Base-by-base conservation (phyloP, 2,797 vertebrate genomes). In the Periparus ater region DNA sequence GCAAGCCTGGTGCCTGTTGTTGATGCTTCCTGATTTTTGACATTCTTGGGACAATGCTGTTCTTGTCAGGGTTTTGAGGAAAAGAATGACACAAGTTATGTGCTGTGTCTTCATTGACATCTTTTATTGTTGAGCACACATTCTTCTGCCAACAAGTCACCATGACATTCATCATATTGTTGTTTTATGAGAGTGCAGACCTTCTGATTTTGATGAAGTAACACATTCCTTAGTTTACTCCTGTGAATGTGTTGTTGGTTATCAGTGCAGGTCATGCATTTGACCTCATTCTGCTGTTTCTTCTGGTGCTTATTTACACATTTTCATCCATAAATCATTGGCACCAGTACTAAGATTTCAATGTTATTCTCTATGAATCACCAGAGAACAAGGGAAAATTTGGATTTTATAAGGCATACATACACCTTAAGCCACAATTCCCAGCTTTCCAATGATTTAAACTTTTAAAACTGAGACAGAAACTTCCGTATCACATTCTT, bases 281-380 rank as follows among this genome's bases (percentile, higher is more conserved):
- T 60, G 47, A 57, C 17, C 26, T 78, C 32, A n/a, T 89, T 83
- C 40, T 83, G 19, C 2, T 62, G 9, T 83, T 92, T 73, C 51
- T 74, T 89, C 62, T 86, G 10, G 7, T 3, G 3, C 40, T 71
- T 71, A 21, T 30, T 25, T 71, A 34, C 13, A 34, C 4, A 25
- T 77, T 91, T 77, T 44, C 13, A 36, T 73, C 72, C 16, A 23
- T 40, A 8, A 1, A 1, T 36, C 19, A 23, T 79, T 79, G 15
- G 10, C 5, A 66, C 3, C 13, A 48, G 15, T 57, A 57, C 51
- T 38, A 45, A 67, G 3, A 60, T 81, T 92, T 81, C 26, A 40
- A 0, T 1, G 1, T 61, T 53, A 45, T 6, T 34, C 9, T 72
- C 32, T 58, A 15, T 23, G 27, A 68, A 29, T n/a, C 2, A 1